A percentile compares a stretch with the other conserved stretches of the same genome.
Conservation (phyloP, 2,797 vertebrate genomes). For the Cirrhinus mrigala region DNA sequence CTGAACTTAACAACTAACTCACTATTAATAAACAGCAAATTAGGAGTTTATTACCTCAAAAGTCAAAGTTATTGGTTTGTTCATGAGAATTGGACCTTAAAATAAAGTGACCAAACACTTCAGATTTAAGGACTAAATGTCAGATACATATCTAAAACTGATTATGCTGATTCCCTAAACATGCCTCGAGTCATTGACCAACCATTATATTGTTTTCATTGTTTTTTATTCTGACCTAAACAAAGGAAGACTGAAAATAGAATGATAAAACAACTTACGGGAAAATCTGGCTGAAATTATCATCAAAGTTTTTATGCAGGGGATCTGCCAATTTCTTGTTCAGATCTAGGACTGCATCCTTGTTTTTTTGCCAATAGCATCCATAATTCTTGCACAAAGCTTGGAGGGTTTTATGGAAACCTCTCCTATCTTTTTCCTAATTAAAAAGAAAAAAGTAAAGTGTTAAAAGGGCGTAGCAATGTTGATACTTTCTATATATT, state of each 20-base stretch:
- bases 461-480: neutral
- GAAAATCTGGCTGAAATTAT: neutral
- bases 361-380: neutral
- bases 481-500: neutral
- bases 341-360: neutral
- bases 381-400: slow-evolving; percentile 9
- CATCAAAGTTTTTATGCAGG: neutral
- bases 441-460: neutral
- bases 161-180: no score
- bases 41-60: no score
- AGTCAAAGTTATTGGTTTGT: no score
- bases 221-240: no score
- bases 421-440: neutral
- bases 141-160: no score
- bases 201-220: no score
- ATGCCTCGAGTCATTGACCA: no score
- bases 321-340: slow-evolving; percentile 4
- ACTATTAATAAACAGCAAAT: no score
- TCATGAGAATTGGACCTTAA: no score
- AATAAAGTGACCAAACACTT: no score
- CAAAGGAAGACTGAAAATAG: neutral
- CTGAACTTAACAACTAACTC: no score
- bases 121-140: no score
- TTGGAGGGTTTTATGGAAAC: slow-evolving; percentile 8
- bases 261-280: neutral